Evolutionary conservation across 2,113 vertebrate species (phyloP).

Genomic region (Indicator indicator): DNA sequence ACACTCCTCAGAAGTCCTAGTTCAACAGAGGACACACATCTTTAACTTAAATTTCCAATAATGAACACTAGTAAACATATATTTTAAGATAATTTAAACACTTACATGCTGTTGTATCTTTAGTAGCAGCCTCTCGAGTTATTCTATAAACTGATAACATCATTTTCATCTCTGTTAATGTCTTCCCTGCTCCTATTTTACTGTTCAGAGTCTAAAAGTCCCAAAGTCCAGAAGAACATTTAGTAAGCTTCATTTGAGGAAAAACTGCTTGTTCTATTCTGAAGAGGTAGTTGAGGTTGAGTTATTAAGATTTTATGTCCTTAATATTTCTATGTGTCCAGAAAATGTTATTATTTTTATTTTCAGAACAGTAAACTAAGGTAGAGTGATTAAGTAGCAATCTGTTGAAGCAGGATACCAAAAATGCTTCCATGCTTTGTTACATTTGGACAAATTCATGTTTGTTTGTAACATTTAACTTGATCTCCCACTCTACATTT

Average conservation of each 20-base stretch:
- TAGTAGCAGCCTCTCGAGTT: not conserved
- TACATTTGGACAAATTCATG: not conserved
- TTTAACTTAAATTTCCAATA: not conserved
- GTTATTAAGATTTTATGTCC: not conserved
- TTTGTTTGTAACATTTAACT: not conserved
- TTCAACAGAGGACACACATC: not conserved
- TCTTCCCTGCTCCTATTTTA: not conserved
- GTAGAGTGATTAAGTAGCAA: not conserved
- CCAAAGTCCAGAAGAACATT: not conserved
- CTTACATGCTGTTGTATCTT: not conserved
- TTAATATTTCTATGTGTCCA: not conserved
- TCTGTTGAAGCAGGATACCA: not conserved
- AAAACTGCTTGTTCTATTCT: not conserved
- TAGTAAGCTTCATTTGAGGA: not conserved
- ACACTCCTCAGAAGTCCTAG: not conserved
- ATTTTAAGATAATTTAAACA: not conserved
- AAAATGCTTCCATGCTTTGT: not conserved
- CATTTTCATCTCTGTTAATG: not conserved
- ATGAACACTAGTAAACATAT: not conserved
- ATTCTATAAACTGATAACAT: not conserved
- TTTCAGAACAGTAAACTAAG: not conserved
- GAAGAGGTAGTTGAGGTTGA: not conserved
- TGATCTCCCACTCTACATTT: not conserved
- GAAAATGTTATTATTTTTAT: not conserved
- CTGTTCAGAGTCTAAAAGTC: not conserved